Percentiles rank a stretch among this genome's conserved stretches.
Conservation (phyloP, 2,797 vertebrate species). For the Poecile montanus region DNA sequence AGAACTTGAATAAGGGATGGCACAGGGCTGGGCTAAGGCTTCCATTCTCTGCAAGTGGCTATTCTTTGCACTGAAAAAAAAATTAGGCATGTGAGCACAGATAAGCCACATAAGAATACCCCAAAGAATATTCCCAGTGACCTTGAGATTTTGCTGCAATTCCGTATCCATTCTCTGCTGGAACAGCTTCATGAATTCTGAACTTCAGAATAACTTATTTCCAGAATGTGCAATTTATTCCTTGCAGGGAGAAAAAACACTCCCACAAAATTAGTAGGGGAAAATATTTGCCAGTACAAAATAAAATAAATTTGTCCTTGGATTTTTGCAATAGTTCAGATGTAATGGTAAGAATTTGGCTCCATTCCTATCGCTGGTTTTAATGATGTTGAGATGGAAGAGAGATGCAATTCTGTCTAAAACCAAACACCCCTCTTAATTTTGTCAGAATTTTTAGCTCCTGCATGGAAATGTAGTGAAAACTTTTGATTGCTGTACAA, state of each 20-base stretch:
- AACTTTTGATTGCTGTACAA: not conserved
- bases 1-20: slow-evolving; percentile 89
- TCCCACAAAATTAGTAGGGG: slow-evolving; percentile 54
- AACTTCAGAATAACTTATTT: slow-evolving; percentile 61
- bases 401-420: slow-evolving; percentile 22
- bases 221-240: slow-evolving; percentile 57
- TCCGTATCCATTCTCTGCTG: slow-evolving; percentile 62
- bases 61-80: slow-evolving; percentile 84
- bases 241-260: slow-evolving; percentile 21
- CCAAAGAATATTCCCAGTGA: slow-evolving; percentile 78
- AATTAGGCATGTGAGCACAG: slow-evolving; percentile 84
- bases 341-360: not conserved
- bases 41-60: slow-evolving; percentile 80
- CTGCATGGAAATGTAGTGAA: not conserved
- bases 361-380: not conserved
- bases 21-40: slow-evolving; percentile 83
- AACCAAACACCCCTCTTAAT: not conserved
- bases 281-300: not conserved
- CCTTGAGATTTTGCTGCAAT: slow-evolving; percentile 76
- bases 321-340: slow-evolving; percentile 28
- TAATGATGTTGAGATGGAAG: not conserved
- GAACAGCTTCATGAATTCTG: slow-evolving; percentile 57
- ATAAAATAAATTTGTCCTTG: slow-evolving; percentile 2
- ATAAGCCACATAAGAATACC: slow-evolving; percentile 85
- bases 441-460: slow-evolving; percentile 19